Conservation (phyloP, 2,113 vertebrate species). For the Rhegmatorhina hoffmannsi region DNA sequence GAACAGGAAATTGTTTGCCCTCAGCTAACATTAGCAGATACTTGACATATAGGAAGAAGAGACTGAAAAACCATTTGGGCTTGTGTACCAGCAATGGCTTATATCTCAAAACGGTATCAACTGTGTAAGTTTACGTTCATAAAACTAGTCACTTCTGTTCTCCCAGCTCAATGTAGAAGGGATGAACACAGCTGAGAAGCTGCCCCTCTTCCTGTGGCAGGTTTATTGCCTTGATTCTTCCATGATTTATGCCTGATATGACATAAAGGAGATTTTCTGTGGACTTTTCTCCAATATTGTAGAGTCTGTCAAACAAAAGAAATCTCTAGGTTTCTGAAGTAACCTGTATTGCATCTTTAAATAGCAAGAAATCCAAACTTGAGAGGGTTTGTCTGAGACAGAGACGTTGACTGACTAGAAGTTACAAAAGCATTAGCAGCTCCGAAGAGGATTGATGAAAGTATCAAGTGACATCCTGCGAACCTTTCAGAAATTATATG, state of each 20-base stretch:
- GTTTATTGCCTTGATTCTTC: constrained; percentile 54
- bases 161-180: constrained; percentile 10
- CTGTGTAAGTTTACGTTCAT: constrained; percentile 17
- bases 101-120: constrained; percentile 1
- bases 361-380: constrained; percentile 4
- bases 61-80: not conserved
- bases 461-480: not conserved
- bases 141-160: constrained; percentile 17
- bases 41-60: not conserved
- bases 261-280: constrained; percentile 58
- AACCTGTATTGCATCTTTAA: constrained; percentile 5
- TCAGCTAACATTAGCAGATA: not conserved
- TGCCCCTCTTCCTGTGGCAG: not conserved
- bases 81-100: constrained; percentile 10
- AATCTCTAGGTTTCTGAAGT: constrained; percentile 47
- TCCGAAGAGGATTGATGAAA: not conserved
- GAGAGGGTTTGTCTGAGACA: not conserved
- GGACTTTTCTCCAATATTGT: constrained; percentile 38
- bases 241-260: constrained; percentile 50
- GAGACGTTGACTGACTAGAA: not conserved
- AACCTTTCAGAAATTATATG: not conserved
- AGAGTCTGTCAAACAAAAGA: constrained; percentile 46
- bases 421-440: not conserved
- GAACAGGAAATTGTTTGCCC: not conserved
- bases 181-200: not conserved